Evolutionary conservation across 2,797 vertebrate genomes (phyloP).

Genomic region (Lemur catta): DNA sequence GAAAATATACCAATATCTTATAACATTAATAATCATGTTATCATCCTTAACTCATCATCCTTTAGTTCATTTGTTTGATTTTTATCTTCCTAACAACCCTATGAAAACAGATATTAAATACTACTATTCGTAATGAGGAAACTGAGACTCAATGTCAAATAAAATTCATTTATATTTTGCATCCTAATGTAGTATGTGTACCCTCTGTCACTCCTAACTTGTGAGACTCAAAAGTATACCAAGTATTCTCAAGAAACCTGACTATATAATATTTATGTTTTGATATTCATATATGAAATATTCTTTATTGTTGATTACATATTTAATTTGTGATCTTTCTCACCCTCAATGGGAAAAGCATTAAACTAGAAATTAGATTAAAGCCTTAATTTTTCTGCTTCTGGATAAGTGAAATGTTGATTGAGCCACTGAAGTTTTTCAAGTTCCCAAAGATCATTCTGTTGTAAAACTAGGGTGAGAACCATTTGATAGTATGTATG

Average conservation of each 20-base stretch:
- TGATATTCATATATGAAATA: neutral
- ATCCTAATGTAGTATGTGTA: neutral
- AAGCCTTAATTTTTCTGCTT: neutral
- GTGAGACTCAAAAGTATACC: neutral
- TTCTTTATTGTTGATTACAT: neutral
- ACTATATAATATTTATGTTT: neutral
- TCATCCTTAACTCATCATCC: neutral
- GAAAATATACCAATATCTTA: neutral
- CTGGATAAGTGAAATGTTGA: neutral
- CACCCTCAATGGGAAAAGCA: neutral
- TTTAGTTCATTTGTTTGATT: conserved; percentile 21
- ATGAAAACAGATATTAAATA: conserved; percentile 25
- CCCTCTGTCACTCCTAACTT: neutral
- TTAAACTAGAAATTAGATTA: neutral
- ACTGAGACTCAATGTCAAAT: neutral
- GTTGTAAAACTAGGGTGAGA: neutral
- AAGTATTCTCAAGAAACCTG: neutral
- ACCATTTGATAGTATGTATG: neutral
- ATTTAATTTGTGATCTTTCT: neutral
- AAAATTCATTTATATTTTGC: neutral
- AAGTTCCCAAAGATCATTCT: neutral
- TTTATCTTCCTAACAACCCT: neutral
- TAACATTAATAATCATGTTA: neutral
- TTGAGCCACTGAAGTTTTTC: neutral
- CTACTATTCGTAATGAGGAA: neutral